phyloP scores from a whole-genome alignment of 2,797 vertebrate species.

The Sebastes minor region DNA sequence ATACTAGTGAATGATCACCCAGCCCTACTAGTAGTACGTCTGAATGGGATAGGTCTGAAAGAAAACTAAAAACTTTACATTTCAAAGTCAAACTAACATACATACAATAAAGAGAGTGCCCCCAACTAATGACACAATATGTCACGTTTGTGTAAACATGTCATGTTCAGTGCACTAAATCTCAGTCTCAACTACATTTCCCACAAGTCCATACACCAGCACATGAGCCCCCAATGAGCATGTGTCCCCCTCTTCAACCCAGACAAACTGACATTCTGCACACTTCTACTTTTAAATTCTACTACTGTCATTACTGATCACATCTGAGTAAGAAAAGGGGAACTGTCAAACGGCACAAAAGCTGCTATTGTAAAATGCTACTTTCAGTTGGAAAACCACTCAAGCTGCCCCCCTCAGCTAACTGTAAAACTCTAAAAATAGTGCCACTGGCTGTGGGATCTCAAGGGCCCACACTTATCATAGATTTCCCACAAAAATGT shows the following conservation, averaged over 20 bases:
- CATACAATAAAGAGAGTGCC: background rate
- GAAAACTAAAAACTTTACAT: background rate
- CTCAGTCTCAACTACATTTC: background rate
- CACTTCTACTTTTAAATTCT: background rate
- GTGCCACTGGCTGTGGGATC: conserved; percentile 32
- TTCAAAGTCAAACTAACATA: background rate
- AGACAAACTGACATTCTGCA: background rate
- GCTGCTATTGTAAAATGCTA: conserved; percentile 11
- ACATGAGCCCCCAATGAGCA: background rate
- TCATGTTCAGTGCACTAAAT: background rate
- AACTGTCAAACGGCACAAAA: background rate
- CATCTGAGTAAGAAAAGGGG: background rate
- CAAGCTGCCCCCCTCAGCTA: background rate
- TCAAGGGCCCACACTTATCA: conserved; percentile 12
- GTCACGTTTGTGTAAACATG: too few relatives aligned
- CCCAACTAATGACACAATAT: background rate
- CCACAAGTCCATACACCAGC: background rate
- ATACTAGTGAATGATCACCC: background rate
- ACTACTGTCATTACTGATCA: background rate
- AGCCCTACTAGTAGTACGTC: too few relatives aligned
- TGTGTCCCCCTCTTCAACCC: background rate
- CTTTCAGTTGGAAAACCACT: conserved; percentile 32
- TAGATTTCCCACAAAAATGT: background rate
- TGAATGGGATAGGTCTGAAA: background rate
- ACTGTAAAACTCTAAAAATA: conserved; percentile 75